phyloP scores from a whole-genome alignment of 2,797 vertebrate genomes.

The Cephalopachus bancanus region DNA sequence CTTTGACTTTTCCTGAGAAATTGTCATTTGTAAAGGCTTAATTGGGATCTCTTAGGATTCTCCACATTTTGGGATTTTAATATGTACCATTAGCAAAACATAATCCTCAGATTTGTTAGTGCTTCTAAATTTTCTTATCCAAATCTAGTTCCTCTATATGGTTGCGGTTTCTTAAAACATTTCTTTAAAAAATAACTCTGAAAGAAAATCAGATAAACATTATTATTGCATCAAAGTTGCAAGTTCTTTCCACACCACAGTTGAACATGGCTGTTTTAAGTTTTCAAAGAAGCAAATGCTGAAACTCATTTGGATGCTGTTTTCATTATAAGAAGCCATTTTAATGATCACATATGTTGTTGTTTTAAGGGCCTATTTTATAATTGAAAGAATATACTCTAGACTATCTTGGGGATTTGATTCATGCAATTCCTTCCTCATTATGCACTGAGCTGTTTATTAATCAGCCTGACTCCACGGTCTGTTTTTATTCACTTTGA shows the following conservation, averaged over 20 bases:
- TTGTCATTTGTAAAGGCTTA: slow-evolving; percentile 70
- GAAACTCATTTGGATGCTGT: slow-evolving; percentile 74
- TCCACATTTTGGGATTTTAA: slow-evolving; percentile 69
- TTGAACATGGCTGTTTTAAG: slow-evolving; percentile 65
- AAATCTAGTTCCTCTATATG: neutral
- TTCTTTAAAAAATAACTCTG: slow-evolving; percentile 55
- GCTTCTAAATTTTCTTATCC: slow-evolving; percentile 20
- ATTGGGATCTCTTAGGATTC: slow-evolving; percentile 70
- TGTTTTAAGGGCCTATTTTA: slow-evolving; percentile 79
- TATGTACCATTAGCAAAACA: slow-evolving; percentile 15
- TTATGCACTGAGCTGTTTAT: slow-evolving; percentile 76
- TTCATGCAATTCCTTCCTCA: slow-evolving; percentile 63
- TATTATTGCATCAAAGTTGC: slow-evolving; percentile 71
- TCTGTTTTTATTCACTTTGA: slow-evolving; percentile 80
- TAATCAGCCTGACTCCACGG: slow-evolving; percentile 75
- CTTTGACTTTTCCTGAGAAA: slow-evolving; percentile 68
- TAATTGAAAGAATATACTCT: slow-evolving; percentile 74
- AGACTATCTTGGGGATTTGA: slow-evolving; percentile 70
- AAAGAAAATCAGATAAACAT: slow-evolving; percentile 64
- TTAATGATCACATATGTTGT: slow-evolving; percentile 82
- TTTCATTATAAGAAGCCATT: slow-evolving; percentile 75
- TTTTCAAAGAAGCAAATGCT: slow-evolving; percentile 63
- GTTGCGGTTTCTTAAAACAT: slow-evolving; percentile 55
- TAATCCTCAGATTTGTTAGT: slow-evolving; percentile 43
- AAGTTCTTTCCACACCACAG: slow-evolving; percentile 37